Evolutionary conservation across 2,888 invertebrate genomes (phyloP), one percentile per base, ranked within the genome.

Genomic region (Cyclophora punctaria): DNA sequence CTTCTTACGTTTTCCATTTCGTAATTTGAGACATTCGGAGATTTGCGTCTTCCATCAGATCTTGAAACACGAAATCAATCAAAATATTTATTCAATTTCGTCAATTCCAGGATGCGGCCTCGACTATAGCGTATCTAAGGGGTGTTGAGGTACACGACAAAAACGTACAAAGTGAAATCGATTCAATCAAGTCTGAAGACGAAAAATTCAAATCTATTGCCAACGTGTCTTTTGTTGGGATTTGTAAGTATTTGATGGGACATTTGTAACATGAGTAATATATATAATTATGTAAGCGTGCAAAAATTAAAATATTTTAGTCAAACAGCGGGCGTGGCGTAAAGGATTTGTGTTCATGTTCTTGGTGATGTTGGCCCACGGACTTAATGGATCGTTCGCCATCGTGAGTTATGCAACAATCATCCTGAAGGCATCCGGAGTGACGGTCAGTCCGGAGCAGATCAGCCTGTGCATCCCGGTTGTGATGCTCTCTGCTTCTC

Each of bases 131-230:
- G 3, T 59, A 59, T 2, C 62, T 82, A 0, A 63, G 80, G 60
- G 75, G 79, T 3, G 57, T 78, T 6, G 50, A 63, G 7, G 50
- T 52, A 2, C 50, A 67, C n/a, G 64, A 78, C 42, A 71, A 71
- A 55, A 51, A 51, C 34, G 69, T 80, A 2, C 59, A 66, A 53
- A 62, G 55, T 33, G 74, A 75, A 62, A 53, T 79, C 2, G 60
- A 69, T 3, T 41, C 41, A 0, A 67, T 81, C 56, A 68, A 55
- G 47, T 64, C 60, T 37, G 72, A 75, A 49, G 73, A 78, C 33
- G 62, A 63, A 2, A 64, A 66, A 49, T 76, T 64, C 52, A 75
- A 72, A 53, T 67, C 75, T 2, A 50, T 78, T 46, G 75, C 79
- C 0, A 53, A 65, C 7, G 56, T 78, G n/a, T 69, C 73, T 2